Evolutionary conservation across 2,113 vertebrate species (phyloP), one percentile per base, ranked within the genome.

Genomic region (Mormyrus iriodes): DNA sequence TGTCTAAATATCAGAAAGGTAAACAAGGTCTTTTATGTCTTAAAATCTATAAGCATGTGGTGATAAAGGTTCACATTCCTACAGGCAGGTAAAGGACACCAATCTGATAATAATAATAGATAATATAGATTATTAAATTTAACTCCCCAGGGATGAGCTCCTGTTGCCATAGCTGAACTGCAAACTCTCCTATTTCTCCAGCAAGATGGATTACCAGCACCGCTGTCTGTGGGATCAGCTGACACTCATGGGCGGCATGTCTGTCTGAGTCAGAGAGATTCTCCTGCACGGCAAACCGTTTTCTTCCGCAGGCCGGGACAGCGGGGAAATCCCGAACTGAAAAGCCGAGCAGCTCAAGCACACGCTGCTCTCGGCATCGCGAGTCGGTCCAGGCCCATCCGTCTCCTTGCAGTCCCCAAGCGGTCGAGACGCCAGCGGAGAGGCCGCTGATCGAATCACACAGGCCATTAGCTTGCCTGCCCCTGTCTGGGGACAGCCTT

Each of bases 381-480:
- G 17, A 48, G 55, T 69, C 9, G 10, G 61, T 4, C 27, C 27
- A 3, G 61, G 10, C 10, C 61, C n/a, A 31, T 69, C 61, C 61
- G n/a, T 69, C 61, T 69, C 61, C 27, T 31, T 10, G 0, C 10
- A n/a, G 61, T 31, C 39, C 42, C 65, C 46, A 3, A 27, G 61
- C 46, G 0, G 48, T 53, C 65, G 1, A 19, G 17, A 15, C 17
- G 24, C 61, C 27, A 51, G n/a, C 3, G 2, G n/a, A 48, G 44
- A 69, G 88, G 48, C 69, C 15, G 10, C 69, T 79, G 69, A 88
- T 52, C 65, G 15, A 73, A 52, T 88, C 65, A 79, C 88, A 79
- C 65, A 88, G 46, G 17, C 65, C 46, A 88, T 88, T 88, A 88
- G 46, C 65, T 31, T 48, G 3, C 27, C 31, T 2, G 46, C 13